These are phyloP conservation scores for Theodoxus fluviatilis DNA, from an alignment of 2,888 invertebrate species.

Conservation along the genomic window DNA sequence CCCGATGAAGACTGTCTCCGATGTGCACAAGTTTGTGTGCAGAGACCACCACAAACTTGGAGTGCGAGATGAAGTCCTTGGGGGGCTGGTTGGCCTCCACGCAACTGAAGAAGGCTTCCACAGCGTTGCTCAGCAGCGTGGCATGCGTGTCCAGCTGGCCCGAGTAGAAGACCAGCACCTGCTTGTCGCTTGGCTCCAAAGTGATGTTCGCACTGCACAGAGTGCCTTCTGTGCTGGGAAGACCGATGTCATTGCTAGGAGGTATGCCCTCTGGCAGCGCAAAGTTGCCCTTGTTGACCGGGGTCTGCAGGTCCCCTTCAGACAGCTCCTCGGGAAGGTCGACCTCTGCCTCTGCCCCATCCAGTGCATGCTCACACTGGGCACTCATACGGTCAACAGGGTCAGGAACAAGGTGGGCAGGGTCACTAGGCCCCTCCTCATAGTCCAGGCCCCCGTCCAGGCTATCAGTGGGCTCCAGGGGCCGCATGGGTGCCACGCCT, in stretches of 20 bases:
- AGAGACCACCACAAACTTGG: constrained; percentile 91
- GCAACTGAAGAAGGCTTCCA: constrained; percentile 89
- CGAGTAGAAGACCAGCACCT: constrained; percentile 85
- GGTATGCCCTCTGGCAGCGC: background rate
- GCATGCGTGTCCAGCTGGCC: constrained; percentile 86
- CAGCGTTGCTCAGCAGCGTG: constrained; percentile 80
- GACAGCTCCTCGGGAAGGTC: background rate
- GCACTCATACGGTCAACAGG: no score
- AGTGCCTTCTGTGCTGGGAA: background rate
- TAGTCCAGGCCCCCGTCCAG: no score
- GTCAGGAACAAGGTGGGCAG: no score
- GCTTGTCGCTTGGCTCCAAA: constrained; percentile 77
- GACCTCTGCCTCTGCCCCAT: background rate
- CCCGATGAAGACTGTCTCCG: constrained; percentile 90
- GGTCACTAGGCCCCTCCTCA: no score
- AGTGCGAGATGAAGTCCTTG: constrained; percentile 87
- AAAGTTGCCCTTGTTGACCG: background rate
- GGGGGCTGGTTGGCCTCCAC: constrained; percentile 94
- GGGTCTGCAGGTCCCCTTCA: background rate
- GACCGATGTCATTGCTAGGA: background rate
- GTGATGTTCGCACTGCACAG: background rate
- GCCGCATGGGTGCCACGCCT: no score
- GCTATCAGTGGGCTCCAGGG: no score
- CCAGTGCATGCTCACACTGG: background rate
- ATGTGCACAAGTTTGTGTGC: constrained; percentile 93